phyloP scores from a whole-genome alignment of 2,888 invertebrate species.

The Dynastes tityus region DNA sequence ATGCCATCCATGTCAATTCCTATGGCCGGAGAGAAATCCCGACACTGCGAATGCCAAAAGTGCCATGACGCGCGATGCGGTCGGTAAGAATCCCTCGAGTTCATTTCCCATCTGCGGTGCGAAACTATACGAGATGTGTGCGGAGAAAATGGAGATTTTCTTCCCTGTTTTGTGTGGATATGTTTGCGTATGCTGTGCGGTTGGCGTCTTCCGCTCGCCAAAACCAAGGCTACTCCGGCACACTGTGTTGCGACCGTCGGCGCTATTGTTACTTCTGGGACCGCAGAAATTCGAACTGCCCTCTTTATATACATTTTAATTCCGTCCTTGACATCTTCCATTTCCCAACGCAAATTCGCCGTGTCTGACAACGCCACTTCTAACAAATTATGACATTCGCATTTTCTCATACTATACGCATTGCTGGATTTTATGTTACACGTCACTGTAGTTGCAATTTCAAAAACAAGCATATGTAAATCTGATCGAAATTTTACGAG shows the following conservation, averaged over 20 bases:
- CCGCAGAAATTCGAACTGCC: constrained; percentile 39
- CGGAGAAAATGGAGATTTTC: constrained; percentile 74
- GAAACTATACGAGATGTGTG: constrained; percentile 69
- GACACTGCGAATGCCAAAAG: constrained; percentile 35
- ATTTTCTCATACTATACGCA: constrained; percentile 24
- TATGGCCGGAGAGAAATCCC: constrained; percentile 74
- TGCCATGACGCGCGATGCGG: constrained; percentile 73
- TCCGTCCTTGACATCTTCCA: constrained; percentile 76
- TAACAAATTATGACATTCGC: constrained; percentile 42
- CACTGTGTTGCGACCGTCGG: constrained; percentile 42
- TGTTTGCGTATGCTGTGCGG: constrained; percentile 7
- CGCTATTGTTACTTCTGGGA: constrained; percentile 34
- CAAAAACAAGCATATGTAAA: no score
- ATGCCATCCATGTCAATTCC: constrained; percentile 82
- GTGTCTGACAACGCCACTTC: constrained; percentile 25
- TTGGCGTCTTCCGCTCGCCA: constrained; percentile 13
- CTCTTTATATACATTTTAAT: constrained; percentile 75
- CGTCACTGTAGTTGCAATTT: no score
- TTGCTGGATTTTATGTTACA: constrained; percentile 1
- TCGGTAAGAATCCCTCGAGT: constrained; percentile 73
- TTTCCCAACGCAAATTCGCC: constrained; percentile 72
- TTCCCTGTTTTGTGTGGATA: constrained; percentile 52
- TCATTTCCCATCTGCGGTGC: constrained; percentile 78
- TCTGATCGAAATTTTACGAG: no score
- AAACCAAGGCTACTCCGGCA: constrained; percentile 62